Percentiles rank a stretch among this genome's conserved stretches.
phyloP scores from a whole-genome alignment of 2,113 vertebrate species.

The Lynx canadensis region DNA sequence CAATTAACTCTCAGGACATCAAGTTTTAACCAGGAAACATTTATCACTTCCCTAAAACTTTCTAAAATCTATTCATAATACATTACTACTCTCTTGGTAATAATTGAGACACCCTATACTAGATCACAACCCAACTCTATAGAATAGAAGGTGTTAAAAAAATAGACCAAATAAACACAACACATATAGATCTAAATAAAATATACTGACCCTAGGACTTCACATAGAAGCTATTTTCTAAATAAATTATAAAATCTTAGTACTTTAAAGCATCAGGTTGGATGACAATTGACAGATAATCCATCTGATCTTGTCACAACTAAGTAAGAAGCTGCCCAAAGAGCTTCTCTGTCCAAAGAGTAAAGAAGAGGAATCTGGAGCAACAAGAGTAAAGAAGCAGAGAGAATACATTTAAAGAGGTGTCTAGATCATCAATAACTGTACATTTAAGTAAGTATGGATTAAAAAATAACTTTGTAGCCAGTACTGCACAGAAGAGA shows the following conservation, averaged over 20 bases:
- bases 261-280: constrained; percentile 29
- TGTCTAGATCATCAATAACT: neutral
- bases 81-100: neutral
- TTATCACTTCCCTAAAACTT: constrained; percentile 9
- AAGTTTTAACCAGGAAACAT: constrained; percentile 29
- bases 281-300: constrained; percentile 26
- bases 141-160: neutral
- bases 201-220: neutral
- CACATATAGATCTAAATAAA: neutral
- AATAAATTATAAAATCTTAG: constrained; percentile 44
- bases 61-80: constrained; percentile 48
- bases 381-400: neutral
- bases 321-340: constrained; percentile 24
- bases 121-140: neutral
- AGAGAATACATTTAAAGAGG: neutral
- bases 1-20: constrained; percentile 35
- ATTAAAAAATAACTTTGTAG: constrained; percentile 22
- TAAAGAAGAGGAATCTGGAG: neutral
- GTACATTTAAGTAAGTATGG: neutral
- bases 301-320: neutral
- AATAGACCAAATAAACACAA: neutral
- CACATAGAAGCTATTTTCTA: constrained; percentile 8
- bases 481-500: neutral
- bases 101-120: constrained; percentile 21
- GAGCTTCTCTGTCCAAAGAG: neutral